Conservation (phyloP, 2,797 vertebrate species). For the Garrulus glandarius region DNA sequence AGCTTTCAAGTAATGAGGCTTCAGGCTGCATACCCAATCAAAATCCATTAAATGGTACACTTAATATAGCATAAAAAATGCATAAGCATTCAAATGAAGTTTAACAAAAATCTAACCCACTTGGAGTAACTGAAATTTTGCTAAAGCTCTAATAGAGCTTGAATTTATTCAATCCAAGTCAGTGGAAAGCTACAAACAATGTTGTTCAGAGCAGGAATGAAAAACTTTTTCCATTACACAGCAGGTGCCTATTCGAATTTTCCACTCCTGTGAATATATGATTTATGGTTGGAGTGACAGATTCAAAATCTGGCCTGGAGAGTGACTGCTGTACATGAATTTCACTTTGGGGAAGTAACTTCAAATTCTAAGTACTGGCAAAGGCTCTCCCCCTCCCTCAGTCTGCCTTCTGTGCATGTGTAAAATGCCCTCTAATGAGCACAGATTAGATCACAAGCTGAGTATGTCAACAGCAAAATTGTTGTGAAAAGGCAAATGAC, state of each 20-base stretch:
- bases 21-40: conserved; percentile 46
- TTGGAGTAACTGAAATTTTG: background rate
- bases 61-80: conserved; percentile 6
- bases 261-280: background rate
- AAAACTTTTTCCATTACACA: conserved; percentile 37
- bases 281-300: background rate
- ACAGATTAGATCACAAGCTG: background rate
- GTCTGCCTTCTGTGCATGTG: background rate
- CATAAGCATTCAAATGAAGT: background rate
- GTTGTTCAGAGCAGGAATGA: background rate
- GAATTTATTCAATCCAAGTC: background rate
- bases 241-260: background rate
- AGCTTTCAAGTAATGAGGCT: conserved; percentile 48
- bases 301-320: conserved; percentile 19
- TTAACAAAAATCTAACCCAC: background rate
- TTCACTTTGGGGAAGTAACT: background rate
- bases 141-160: background rate
- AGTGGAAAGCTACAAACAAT: background rate
- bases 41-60: conserved; percentile 38
- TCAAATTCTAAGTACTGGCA: background rate
- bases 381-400: background rate
- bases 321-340: background rate
- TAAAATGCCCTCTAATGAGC: conserved; percentile 5
- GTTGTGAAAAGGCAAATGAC: background rate
- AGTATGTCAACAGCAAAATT: background rate